Evolutionary conservation across 2,113 vertebrate genomes (phyloP).

Genomic region (Zosterops borbonicus): DNA sequence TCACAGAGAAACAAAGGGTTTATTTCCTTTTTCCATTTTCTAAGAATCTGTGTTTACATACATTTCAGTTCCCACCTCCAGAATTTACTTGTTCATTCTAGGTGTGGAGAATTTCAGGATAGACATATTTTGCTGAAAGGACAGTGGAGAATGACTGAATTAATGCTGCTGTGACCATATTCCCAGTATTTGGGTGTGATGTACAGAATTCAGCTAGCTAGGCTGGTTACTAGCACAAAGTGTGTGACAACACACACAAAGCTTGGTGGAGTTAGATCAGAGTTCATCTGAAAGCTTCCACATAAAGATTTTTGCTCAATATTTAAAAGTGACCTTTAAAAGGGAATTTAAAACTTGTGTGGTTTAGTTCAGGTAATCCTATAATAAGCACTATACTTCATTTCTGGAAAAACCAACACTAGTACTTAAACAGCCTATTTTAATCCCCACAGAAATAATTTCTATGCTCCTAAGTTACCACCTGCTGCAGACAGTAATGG

Average conservation of each 20-base stretch:
- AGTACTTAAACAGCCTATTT: not conserved
- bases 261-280: not conserved
- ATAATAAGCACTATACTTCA: not conserved
- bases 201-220: not conserved
- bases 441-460: not conserved
- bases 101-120: not conserved
- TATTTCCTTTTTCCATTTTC: not conserved
- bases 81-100: not conserved
- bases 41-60: not conserved
- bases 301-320: not conserved
- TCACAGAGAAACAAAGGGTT: not conserved
- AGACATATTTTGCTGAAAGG: not conserved
- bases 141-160: not conserved
- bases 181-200: not conserved
- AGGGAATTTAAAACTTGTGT: not conserved
- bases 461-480: not conserved
- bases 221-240: not conserved
- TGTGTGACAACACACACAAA: not conserved
- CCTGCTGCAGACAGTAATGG: not conserved
- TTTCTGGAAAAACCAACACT: not conserved
- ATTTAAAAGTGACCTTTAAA: not conserved
- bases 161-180: not conserved
- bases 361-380: not conserved
- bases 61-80: not conserved
- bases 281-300: not conserved